Evolutionary conservation across 2,888 invertebrate species (phyloP).

Genomic region (Sarcophaga subvicina): DNA sequence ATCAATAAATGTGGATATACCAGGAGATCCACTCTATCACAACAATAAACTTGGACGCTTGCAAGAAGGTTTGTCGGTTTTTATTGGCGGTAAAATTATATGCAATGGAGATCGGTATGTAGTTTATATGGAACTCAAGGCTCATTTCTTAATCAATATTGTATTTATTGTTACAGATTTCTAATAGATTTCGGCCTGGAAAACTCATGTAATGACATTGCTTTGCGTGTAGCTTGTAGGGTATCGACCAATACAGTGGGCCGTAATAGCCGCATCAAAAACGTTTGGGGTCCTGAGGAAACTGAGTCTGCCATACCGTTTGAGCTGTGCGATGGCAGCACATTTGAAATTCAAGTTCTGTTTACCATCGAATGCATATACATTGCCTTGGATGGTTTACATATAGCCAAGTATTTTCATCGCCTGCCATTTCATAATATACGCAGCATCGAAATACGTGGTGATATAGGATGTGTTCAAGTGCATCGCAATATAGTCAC

Average conservation of each 20-base stretch:
- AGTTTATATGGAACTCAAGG: not conserved
- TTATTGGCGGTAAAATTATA: constrained; percentile 24
- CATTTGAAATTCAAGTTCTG: constrained; percentile 83
- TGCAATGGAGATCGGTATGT: constrained; percentile 48
- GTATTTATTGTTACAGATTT: constrained; percentile 25
- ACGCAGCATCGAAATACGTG: constrained; percentile 84
- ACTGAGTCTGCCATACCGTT: constrained; percentile 83
- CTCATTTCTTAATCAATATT: not conserved
- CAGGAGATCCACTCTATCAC: constrained; percentile 40
- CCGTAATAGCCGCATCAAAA: constrained; percentile 86
- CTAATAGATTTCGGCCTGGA: constrained; percentile 47
- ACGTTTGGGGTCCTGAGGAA: constrained; percentile 89
- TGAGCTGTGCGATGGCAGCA: constrained; percentile 74
- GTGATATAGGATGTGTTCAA: constrained; percentile 84
- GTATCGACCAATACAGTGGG: constrained; percentile 89
- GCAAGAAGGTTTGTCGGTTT: constrained; percentile 46
- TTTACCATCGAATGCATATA: constrained; percentile 84
- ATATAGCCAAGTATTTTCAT: constrained; percentile 87
- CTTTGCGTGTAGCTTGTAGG: constrained; percentile 90
- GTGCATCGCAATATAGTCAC: constrained; percentile 78
- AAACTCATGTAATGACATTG: constrained; percentile 82
- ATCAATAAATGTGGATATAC: constrained; percentile 52
- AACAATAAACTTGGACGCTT: constrained; percentile 33
- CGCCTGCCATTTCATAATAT: constrained; percentile 84
- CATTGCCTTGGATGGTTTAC: constrained; percentile 87